Percentiles rank a stretch among this genome's conserved stretches.
phyloP scores from a whole-genome alignment of 1,140 invertebrate species.

The Battus philenor region DNA sequence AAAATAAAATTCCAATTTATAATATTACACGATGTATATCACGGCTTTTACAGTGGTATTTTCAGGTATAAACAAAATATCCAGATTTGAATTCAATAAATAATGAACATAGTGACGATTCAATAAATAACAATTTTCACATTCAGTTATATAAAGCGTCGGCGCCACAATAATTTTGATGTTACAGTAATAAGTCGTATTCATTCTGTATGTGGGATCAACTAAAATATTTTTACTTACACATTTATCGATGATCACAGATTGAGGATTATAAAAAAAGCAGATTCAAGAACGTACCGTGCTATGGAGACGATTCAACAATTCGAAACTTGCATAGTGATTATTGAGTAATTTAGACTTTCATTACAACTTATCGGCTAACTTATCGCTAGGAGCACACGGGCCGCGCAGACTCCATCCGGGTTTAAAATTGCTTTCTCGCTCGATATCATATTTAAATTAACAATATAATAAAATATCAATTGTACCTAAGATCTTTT shows the following conservation, averaged over 20 bases:
- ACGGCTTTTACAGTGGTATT: conserved; percentile 73
- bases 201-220: conserved; percentile 48
- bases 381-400: conserved; percentile 68
- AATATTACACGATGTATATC: conserved; percentile 74
- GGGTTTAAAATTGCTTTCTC: conserved; percentile 68
- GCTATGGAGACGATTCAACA: conserved; percentile 71
- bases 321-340: conserved; percentile 69
- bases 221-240: conserved; percentile 65
- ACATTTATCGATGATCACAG: conserved; percentile 74
- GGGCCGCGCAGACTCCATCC: conserved; percentile 43
- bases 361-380: conserved; percentile 70
- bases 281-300: conserved; percentile 70
- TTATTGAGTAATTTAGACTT: conserved; percentile 72
- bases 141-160: conserved; percentile 61
- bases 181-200: conserved; percentile 44
- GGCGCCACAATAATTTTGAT: conserved; percentile 61
- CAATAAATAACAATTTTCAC: conserved; percentile 71
- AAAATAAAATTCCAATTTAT: conserved; percentile 64
- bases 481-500: conserved; percentile 75
- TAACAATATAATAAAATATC: conserved; percentile 75
- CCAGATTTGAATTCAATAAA: conserved; percentile 68
- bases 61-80: conserved; percentile 72
- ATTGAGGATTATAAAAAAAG: conserved; percentile 73
- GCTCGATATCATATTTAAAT: conserved; percentile 72
- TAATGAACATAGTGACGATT: conserved; percentile 67